Base-by-base conservation (phyloP, 2,888 invertebrate genomes). In the Ormyrus nitidulus region DNA sequence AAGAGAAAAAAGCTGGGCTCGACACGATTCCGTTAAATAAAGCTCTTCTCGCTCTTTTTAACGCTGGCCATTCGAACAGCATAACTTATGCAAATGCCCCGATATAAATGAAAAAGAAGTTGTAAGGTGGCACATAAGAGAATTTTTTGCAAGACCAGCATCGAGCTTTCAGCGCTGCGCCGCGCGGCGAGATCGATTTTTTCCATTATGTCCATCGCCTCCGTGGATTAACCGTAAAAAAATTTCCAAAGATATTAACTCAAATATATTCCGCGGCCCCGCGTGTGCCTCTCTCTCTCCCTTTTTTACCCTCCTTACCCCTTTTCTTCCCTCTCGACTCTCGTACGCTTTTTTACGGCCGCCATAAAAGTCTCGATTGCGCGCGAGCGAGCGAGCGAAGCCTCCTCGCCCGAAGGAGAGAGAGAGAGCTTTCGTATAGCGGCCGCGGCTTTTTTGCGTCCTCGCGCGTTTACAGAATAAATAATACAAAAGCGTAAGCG, bases 191-290 rank as follows among this genome's bases (percentile, higher is more conserved):
- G 51, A 65, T 72, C 68, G 59, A 68, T 79, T 56, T 64, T 56
- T 56, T 58, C 72, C 34, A 78, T 73, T 73, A 56, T 10, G n/a
- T 58, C 34, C 9, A 61, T n/a, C 59, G 65, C 49, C 6, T 34
- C 7, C 8, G 19, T 53, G 51, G 46, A 69, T 73, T 44, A 79
- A 79, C 69, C 69, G 68, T 69, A 66, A 73, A 73, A 48, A 61
- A 62, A 58, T 83, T 72, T 56, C 71, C 77, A 82, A 85, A 85
- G 84, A 84, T 85, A 86, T 85, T 86, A 86, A 85, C 83, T 84
- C 84, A 53, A 77, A 62, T 78, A 53, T 68, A 73, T 84, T 82
- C 73, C 49, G 19, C 51, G 34, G 5, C 10, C 76, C 34, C 59
- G 10, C 48, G 7, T 11, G 4, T 34, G 58, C 46, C 11, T 10